Conservation (phyloP, 2,797 vertebrate genomes). For the Cossypha dichroa region DNA sequence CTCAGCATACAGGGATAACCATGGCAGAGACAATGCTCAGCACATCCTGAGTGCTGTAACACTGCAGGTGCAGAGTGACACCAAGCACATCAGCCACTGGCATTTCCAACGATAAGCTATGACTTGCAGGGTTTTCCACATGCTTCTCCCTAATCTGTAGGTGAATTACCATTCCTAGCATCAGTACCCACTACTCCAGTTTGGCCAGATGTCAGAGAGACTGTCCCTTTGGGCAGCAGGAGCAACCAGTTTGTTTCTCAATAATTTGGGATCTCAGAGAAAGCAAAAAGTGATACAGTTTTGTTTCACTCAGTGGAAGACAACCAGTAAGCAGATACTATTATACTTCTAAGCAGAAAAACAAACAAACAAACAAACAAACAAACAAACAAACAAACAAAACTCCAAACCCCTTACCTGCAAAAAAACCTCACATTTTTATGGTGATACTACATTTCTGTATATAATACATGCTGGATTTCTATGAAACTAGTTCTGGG, state of each 20-base stretch:
- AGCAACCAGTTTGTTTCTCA: background rate
- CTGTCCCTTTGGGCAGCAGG: background rate
- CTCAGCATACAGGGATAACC: background rate
- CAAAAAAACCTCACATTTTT: background rate
- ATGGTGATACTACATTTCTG: background rate
- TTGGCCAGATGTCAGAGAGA: background rate
- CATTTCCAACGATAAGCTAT: background rate
- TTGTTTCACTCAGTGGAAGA: background rate
- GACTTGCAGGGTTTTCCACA: background rate
- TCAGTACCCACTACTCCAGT: constrained; percentile 41
- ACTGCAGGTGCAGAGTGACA: background rate
- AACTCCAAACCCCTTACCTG: background rate
- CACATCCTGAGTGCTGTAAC: fast-evolving
- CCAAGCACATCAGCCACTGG: background rate
- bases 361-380: too few relatives aligned
- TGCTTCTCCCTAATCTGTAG: background rate
- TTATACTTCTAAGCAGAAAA: background rate
- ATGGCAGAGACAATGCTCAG: background rate
- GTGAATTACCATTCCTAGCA: background rate
- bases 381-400: background rate
- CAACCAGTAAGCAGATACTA: background rate
- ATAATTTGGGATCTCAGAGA: background rate
- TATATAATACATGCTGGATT: background rate
- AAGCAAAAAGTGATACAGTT: background rate
- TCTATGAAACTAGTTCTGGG: background rate